Conservation (phyloP, 2,113 vertebrate species). For the Chamaea fasciata region DNA sequence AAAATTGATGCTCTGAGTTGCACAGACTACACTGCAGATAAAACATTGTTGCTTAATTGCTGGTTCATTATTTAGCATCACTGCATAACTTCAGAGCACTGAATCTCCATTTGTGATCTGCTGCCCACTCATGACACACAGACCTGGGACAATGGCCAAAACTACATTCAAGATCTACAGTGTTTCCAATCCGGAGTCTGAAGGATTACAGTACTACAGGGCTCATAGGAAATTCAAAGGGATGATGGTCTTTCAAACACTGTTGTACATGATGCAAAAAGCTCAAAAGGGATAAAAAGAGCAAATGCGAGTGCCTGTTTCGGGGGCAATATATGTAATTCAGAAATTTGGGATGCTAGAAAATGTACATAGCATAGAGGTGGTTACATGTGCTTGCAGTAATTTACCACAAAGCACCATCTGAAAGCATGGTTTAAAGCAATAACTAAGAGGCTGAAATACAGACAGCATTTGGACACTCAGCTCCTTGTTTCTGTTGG, state of each 20-base stretch:
- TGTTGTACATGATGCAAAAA: background rate
- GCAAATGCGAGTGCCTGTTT: background rate
- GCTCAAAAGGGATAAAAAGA: background rate
- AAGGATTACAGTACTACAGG: background rate
- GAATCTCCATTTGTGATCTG: background rate
- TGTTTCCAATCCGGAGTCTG: background rate
- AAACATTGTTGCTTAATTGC: background rate
- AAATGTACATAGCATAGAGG: background rate
- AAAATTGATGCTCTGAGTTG: background rate
- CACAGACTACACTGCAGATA: background rate
- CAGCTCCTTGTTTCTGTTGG: background rate
- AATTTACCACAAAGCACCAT: background rate
- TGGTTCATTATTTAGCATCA: background rate
- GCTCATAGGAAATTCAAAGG: background rate
- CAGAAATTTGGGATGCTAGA: background rate
- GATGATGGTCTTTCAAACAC: background rate
- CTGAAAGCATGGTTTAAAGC: background rate
- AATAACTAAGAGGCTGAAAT: background rate
- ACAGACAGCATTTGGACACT: background rate
- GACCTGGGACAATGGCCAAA: background rate
- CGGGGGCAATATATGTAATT: background rate
- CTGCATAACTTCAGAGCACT: background rate
- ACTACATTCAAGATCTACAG: background rate
- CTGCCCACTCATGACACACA: background rate
- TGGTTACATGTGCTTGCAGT: background rate